Percentiles rank a stretch among this genome's conserved stretches.
These are phyloP conservation scores for Hepsetus odoe DNA, from an alignment of 2,113 vertebrate species.

Conservation along the genomic window DNA sequence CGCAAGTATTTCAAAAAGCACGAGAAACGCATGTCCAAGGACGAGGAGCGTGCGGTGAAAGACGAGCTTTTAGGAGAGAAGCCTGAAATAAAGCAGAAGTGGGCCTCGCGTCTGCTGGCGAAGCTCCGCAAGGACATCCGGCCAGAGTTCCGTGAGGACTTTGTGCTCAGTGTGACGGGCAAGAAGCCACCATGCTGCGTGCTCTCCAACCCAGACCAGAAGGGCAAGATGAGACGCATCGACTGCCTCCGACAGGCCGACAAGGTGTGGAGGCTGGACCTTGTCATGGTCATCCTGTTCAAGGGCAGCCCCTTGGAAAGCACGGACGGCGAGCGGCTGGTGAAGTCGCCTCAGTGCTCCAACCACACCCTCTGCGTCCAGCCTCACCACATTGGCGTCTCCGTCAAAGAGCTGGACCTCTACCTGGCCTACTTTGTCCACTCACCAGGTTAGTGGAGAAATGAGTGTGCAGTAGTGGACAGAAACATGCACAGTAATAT, in stretches of 20 bases:
- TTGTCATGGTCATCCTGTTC: slow-evolving; percentile 87
- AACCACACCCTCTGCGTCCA: slow-evolving; percentile 87
- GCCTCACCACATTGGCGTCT: slow-evolving; percentile 96
- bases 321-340: slow-evolving; percentile 82
- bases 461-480: neutral
- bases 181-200: slow-evolving; percentile 94
- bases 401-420: slow-evolving; percentile 99
- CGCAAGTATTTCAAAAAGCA: slow-evolving; percentile 99
- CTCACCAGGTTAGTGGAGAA: slow-evolving; percentile 90
- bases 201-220: slow-evolving; percentile 96
- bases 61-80: slow-evolving; percentile 93
- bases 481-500: too few species aligned
- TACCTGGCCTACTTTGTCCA: slow-evolving; percentile 99
- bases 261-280: slow-evolving; percentile 85
- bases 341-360: slow-evolving; percentile 84
- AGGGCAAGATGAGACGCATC: slow-evolving; percentile 94
- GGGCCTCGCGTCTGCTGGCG: slow-evolving; percentile 92
- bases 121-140: slow-evolving; percentile 96
- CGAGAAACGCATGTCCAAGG: slow-evolving; percentile 96
- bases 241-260: slow-evolving; percentile 86
- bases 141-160: slow-evolving; percentile 94
- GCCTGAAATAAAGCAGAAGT: slow-evolving; percentile 96
- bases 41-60: slow-evolving; percentile 93
- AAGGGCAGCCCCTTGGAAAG: slow-evolving; percentile 85
- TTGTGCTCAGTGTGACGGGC: slow-evolving; percentile 93